These are phyloP conservation scores for Sylvilagus bachmani DNA, from an alignment of 2,113 vertebrate species.

Conservation along the genomic window DNA sequence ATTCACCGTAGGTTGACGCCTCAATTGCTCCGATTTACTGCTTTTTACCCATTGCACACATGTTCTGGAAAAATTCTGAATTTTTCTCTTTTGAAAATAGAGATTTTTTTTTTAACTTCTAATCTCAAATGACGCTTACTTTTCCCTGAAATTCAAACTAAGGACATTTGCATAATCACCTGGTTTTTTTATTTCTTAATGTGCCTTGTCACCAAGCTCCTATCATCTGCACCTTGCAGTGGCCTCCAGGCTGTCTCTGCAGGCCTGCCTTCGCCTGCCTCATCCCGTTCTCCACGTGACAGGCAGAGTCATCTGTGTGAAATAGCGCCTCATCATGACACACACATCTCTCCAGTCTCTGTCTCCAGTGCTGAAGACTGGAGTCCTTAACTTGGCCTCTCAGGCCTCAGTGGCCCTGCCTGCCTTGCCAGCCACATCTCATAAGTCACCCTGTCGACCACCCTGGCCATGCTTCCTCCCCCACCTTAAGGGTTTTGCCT, in stretches of 20 bases:
- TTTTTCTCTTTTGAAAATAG: slow-evolving; percentile 45
- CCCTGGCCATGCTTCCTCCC: background rate
- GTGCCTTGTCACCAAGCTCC: background rate
- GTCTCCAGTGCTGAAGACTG: background rate
- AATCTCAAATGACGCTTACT: background rate
- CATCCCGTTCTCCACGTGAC: background rate
- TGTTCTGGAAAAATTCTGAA: background rate
- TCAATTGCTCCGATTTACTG: background rate
- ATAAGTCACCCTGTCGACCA: too few relatives aligned
- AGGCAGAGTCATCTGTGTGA: background rate
- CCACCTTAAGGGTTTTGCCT: background rate
- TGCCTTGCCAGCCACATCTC: background rate
- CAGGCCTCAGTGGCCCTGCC: background rate
- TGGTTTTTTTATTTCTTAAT: background rate
- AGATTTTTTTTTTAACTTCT: background rate
- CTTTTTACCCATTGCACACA: background rate
- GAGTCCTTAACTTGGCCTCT: background rate
- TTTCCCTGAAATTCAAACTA: slow-evolving; percentile 35
- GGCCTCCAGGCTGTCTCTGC: background rate
- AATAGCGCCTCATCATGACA: background rate
- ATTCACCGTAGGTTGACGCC: background rate
- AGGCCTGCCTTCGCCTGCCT: background rate
- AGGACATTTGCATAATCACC: background rate
- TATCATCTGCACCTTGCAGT: background rate
- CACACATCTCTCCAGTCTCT: background rate